Base-by-base conservation (phyloP, 1,140 invertebrate genomes). In the Achatina immaculata region DNA sequence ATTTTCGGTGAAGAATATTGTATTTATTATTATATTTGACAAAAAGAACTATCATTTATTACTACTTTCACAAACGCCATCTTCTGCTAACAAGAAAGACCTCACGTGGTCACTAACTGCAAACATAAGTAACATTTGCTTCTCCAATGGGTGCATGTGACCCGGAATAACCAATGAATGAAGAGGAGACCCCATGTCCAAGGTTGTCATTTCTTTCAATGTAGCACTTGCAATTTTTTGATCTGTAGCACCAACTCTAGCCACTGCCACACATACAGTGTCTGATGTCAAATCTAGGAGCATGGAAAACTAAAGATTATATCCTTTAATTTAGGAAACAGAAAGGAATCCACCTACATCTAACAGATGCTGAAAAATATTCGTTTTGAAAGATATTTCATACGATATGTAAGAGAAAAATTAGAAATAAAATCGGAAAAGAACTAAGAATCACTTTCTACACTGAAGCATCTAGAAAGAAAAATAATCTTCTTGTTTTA, bases 91-190 rank as follows among this genome's bases (percentile, higher is more conserved):
- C 31, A 76, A 71, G 21, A 45, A 19, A 45, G 28, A 4, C 36
- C 40, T 83, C 19, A 86, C 81, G 68, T 58, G 75, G 21, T 86
- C 78, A 80, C 86, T 84, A 68, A 77, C 34, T 24, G 90, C 89
- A 88, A 91, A 92, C 45, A 91, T 83, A 83, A 88, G 88, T 31
- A 99, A 90, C 93, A 96, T 98, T 88, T 98, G 96, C 72, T 92
- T 87, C 93, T 99, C 98, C 11, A 99, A 91, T n/a, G 96, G 96
- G 93, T 99, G 97, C 86, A 98, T 92, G 78, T 94, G 92, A 69
- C 95, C 94, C 66, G 94, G 94, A 81, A 99, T 95, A 34, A 99
- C 94, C 7, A 99, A 91, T 71, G 96, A 99, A 92, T 99, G 98
- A 62, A 99, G 92, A 34, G 98, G 98, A 38, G 92, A 90, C 28